A percentile compares a stretch with the other conserved stretches of the same genome.
Conservation (phyloP, 35 echinoderm and acorn worm species). For the Anneissia japonica region DNA sequence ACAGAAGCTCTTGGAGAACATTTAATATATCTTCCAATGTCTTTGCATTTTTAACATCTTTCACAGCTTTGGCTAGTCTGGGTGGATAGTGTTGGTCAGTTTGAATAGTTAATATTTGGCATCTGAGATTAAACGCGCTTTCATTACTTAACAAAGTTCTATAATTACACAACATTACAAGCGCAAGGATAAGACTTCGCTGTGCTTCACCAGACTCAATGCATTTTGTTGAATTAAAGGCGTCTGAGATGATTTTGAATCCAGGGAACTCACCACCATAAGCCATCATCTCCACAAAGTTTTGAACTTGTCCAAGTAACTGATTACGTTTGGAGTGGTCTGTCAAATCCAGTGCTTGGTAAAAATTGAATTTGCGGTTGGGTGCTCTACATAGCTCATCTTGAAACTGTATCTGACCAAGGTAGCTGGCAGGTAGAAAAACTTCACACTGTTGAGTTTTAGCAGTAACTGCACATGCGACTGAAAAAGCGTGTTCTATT, state of each 20-base stretch:
- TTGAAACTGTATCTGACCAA: slow-evolving; percentile 20
- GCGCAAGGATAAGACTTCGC: slow-evolving; percentile 13
- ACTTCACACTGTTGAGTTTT: background rate
- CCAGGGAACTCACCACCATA: background rate
- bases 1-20: slow-evolving; percentile 3
- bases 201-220: slow-evolving; percentile 49
- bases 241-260: slow-evolving; percentile 37
- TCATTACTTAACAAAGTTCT: background rate
- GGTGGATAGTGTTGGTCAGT: slow-evolving; percentile 18
- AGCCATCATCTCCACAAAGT: slow-evolving; percentile 25
- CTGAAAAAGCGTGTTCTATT: slow-evolving; percentile 23
- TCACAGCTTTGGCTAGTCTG: slow-evolving; percentile 20
- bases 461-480: slow-evolving; percentile 19
- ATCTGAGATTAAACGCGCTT: background rate
- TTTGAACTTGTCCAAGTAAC: background rate
- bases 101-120: background rate
- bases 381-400: slow-evolving; percentile 23
- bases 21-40: background rate
- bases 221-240: slow-evolving; percentile 4
- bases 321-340: background rate
- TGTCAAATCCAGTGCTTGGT: background rate
- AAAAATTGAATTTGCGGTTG: background rate
- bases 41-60: background rate
- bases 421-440: slow-evolving; percentile 49
- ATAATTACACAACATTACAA: slow-evolving; percentile 52